Evolutionary conservation across 2,888 invertebrate species (phyloP), one percentile per base, ranked within the genome.

Genomic region (Antheraea yamamai): DNA sequence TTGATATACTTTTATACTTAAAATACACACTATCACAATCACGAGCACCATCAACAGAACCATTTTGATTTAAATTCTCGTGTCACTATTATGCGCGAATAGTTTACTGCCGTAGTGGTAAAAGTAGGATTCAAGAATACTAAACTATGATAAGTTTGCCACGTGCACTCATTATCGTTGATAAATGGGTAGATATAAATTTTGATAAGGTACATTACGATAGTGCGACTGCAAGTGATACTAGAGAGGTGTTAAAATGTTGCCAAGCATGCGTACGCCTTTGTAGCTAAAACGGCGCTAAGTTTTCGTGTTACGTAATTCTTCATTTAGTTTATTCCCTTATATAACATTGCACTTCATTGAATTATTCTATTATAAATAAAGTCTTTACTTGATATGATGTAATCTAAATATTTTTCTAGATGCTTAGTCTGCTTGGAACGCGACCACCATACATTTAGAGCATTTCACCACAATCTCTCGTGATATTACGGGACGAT

Each of bases 1-100:
- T 80, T 93, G 92, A 81, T 92, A 94, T 75, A 92, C 80, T 85
- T 91, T 93, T 74, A 90, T 81, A 75, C 82, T 74, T 75, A 89
- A 76, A 78, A 90, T 83, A 76, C 89, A 76, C 23, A 86, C 75
- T 74, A 86, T 77, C 70, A 83, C 80, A 39, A 84, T 74, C 16
- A 84, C 79, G 23, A 84, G 75, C 73, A 90, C 75, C 26, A 82
- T 80, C 83, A 85, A 88, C 75, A 88, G 73, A 80, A 89, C 75
- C 89, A 90, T 90, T 77, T 79, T 86, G 61, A 68, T 78, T 77
- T 75, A 70, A 66, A 58, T 74, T 51, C 35, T 14, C 6, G 18
- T 47, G 51, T 71, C 30, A 58, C 52, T 12, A 23, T 26, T 39
- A 77, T 76, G 64, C 74, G 75, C 58, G 61, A 77, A 76, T 75